Conservation (phyloP, 1,140 invertebrate genomes). For the Scylla paramamosain region DNA sequence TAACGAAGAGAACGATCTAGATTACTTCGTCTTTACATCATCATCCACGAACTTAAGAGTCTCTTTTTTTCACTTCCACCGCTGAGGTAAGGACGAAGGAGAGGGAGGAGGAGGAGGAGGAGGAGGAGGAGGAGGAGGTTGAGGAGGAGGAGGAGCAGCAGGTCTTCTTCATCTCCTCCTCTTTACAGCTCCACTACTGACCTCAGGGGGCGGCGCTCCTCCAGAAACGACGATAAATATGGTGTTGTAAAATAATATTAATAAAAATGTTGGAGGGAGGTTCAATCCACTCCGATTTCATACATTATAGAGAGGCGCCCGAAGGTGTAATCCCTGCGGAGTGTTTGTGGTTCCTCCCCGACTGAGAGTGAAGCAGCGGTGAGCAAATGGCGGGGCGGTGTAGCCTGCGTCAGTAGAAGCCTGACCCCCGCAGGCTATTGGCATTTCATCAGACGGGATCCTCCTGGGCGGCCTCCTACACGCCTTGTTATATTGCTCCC, state of each 20-base stretch:
- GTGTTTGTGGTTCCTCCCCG: constrained; percentile 18
- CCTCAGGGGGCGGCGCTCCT: neutral
- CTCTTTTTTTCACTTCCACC: neutral
- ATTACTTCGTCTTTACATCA: constrained; percentile 14
- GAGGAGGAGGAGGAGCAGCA: neutral
- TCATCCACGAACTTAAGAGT: neutral
- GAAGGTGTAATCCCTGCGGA: constrained; percentile 18
- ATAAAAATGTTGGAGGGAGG: neutral
- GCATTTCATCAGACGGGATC: constrained; percentile 12
- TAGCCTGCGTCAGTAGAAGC: neutral
- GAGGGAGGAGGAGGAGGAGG: neutral
- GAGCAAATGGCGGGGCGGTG: constrained; percentile 3
- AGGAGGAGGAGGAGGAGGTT: neutral
- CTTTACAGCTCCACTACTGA: neutral
- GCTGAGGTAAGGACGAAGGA: neutral
- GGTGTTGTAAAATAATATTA: neutral
- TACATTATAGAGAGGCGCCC: constrained; percentile 11
- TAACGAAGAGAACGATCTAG: neutral
- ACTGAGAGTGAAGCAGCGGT: constrained; percentile 8
- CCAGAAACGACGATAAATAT: neutral
- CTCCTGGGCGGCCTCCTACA: neutral
- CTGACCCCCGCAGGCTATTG: constrained; percentile 8
- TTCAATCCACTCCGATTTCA: constrained; percentile 4
- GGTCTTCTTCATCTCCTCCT: neutral
- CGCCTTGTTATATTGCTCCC: neutral